A percentile compares a stretch with the other conserved stretches of the same genome.
phyloP scores from a whole-genome alignment of 2,113 vertebrate genomes.

The Mus spicilegus region DNA sequence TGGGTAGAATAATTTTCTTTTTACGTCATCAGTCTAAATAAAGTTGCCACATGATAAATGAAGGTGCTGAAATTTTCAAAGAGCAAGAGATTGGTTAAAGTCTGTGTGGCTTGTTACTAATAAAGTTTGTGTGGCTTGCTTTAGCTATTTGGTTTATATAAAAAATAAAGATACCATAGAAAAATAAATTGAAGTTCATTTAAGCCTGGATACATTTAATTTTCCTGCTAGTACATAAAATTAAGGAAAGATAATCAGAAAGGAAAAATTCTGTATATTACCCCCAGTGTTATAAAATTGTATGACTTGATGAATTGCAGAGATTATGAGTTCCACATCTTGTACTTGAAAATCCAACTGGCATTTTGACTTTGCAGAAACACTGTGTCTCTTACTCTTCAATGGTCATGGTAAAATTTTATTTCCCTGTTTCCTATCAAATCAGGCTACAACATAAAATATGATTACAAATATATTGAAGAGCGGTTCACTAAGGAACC shows the following conservation, averaged over 20 bases:
- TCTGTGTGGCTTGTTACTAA: not conserved
- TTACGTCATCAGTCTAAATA: not conserved
- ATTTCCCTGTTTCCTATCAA: not conserved
- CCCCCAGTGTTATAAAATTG: not conserved
- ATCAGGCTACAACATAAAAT: not conserved
- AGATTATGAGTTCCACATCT: not conserved
- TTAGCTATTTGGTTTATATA: not conserved
- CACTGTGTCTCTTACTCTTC: not conserved
- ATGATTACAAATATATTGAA: not conserved
- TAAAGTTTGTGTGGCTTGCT: not conserved
- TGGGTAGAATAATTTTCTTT: not conserved
- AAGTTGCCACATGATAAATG: not conserved
- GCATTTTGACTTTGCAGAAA: not conserved
- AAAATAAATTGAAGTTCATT: not conserved
- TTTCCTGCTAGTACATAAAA: not conserved
- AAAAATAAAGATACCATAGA: not conserved
- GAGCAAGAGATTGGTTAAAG: not conserved
- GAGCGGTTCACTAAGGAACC: not conserved
- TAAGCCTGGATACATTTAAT: not conserved
- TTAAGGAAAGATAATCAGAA: not conserved
- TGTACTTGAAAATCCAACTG: not conserved
- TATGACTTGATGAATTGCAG: not conserved
- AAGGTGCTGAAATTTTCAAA: not conserved
- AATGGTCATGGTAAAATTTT: not conserved
- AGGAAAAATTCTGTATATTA: not conserved